These are phyloP conservation scores for Columba janthina DNA, from an alignment of 2,113 vertebrate species.

Conservation along the genomic window DNA sequence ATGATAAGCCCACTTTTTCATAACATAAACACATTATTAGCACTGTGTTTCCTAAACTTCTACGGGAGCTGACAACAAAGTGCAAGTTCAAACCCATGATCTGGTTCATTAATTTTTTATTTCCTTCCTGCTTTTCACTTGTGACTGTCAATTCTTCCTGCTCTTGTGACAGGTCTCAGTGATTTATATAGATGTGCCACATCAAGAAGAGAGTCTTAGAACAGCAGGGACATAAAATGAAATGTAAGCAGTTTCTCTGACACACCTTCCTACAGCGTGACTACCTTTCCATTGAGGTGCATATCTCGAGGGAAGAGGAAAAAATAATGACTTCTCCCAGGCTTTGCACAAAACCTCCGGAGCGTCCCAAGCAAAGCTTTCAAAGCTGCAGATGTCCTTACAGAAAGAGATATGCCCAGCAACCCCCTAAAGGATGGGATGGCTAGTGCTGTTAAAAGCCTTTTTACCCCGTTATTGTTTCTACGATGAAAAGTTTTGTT, in stretches of 20 bases:
- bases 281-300: not conserved
- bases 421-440: not conserved
- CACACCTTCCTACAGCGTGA: not conserved
- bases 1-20: not conserved
- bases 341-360: not conserved
- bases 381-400: not conserved
- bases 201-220: not conserved
- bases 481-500: conserved; percentile 1
- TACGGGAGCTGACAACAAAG: not conserved
- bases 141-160: not conserved
- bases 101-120: conserved; percentile 51
- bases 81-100: conserved; percentile 48
- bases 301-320: not conserved
- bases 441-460: not conserved
- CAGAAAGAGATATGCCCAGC: not conserved
- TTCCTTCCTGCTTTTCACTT: conserved; percentile 34
- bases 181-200: not conserved
- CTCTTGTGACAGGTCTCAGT: not conserved
- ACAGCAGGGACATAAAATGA: not conserved
- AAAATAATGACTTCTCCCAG: not conserved
- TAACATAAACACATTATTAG: not conserved
- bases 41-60: not conserved
- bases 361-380: not conserved
- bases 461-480: conserved; percentile 10
- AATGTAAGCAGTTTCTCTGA: not conserved